These are phyloP conservation scores for Herpailurus yagouaroundi DNA, from an alignment of 2,113 vertebrate genomes.

Conservation along the genomic window DNA sequence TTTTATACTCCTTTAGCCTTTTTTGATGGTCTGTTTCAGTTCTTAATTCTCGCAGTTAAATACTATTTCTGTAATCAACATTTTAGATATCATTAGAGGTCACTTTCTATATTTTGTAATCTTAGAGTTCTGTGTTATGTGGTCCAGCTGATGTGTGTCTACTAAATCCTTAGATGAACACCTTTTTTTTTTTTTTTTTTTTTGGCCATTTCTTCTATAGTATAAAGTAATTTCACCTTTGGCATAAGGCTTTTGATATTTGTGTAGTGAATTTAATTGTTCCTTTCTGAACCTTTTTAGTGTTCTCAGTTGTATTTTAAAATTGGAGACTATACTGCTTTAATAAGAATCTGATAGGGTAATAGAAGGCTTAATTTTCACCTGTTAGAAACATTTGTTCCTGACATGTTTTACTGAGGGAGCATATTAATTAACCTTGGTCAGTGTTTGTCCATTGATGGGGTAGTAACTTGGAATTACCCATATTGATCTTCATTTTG, in stretches of 20 bases:
- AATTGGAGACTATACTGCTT: background rate
- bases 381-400: constrained; percentile 34
- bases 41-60: background rate
- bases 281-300: background rate
- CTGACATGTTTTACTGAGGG: background rate
- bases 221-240: background rate
- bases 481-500: background rate
- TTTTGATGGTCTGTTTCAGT: background rate
- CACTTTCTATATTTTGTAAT: background rate
- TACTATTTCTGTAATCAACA: background rate
- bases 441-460: background rate
- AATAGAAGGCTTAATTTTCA: constrained; percentile 26
- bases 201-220: background rate
- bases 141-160: background rate
- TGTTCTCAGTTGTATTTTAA: constrained; percentile 32
- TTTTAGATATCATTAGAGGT: background rate
- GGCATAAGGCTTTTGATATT: background rate
- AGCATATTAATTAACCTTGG: background rate
- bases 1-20: background rate
- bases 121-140: background rate
- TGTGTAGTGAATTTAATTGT: background rate
- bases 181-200: background rate
- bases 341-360: background rate
- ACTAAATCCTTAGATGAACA: background rate
- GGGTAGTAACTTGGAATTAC: background rate